Conservation (phyloP, 2,797 vertebrate genomes). For the Rhinatrema bivittatum region DNA sequence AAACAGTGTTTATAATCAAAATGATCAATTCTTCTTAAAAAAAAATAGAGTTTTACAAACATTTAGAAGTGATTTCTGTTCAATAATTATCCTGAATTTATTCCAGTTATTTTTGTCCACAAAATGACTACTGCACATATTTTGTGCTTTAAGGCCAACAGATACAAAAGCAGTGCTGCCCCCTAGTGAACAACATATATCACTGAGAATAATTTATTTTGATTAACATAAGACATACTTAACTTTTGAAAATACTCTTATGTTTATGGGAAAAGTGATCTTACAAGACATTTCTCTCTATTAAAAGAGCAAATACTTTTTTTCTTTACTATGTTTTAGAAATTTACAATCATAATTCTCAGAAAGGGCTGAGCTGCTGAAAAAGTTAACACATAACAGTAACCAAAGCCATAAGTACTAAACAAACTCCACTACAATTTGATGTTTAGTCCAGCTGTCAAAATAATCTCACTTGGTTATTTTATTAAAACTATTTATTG, state of each 20-base stretch:
- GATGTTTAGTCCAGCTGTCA: no score
- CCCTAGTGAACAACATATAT: constrained; percentile 66
- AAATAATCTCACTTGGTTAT: no score
- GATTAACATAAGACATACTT: constrained; percentile 2
- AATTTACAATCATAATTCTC: no score
- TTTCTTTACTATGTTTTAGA: no score
- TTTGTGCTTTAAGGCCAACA: constrained; percentile 27
- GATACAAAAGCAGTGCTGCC: constrained; percentile 84
- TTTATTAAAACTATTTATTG: no score
- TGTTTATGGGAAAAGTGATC: no score
- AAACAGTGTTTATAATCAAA: constrained; percentile 9
- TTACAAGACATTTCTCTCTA: no score
- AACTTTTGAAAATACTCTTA: neutral
- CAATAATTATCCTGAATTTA: constrained; percentile 24
- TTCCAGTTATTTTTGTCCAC: constrained; percentile 37
- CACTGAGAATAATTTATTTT: constrained; percentile 6
- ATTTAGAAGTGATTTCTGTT: constrained; percentile 13
- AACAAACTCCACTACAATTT: no score
- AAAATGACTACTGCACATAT: constrained; percentile 26
- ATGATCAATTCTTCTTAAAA: constrained; percentile 4
- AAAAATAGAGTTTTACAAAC: constrained; percentile 21
- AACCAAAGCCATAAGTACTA: no score
- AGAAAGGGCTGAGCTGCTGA: no score
- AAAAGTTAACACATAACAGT: no score
- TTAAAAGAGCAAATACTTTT: no score